Evolutionary conservation across 2,888 invertebrate genomes (phyloP).

Genomic region (Eilema caniola): DNA sequence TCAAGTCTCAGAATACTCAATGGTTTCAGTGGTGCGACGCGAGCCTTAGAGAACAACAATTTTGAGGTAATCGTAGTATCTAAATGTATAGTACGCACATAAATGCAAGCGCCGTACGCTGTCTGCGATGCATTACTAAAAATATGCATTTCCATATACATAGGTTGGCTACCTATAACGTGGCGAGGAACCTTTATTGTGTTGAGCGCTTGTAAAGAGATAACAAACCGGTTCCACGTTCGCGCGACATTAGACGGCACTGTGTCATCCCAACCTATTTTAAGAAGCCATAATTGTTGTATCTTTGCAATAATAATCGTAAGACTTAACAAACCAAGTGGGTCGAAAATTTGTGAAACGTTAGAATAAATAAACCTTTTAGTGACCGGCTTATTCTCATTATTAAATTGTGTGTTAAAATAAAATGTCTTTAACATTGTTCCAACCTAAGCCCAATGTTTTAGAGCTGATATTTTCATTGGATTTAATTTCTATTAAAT

Average conservation of each 20-base stretch:
- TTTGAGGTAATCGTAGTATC: background rate
- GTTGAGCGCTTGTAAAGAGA: background rate
- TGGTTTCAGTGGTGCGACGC: constrained; percentile 4
- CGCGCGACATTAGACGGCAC: constrained; percentile 1
- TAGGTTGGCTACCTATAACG: background rate
- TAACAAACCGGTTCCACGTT: constrained; percentile 7
- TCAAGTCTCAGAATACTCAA: background rate
- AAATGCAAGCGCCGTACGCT: background rate
- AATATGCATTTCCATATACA: too few species aligned
- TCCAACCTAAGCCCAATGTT: constrained; percentile 15
- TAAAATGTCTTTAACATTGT: constrained; percentile 10
- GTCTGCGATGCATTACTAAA: too few species aligned
- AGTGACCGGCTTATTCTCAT: constrained; percentile 8
- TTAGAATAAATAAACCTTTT: constrained; percentile 29
- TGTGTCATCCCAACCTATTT: constrained; percentile 16
- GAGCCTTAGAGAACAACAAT: background rate
- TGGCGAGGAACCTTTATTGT: constrained; percentile 1
- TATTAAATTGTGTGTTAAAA: background rate
- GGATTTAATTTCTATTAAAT: too few species aligned
- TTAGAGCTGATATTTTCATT: too few species aligned
- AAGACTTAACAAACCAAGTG: constrained; percentile 28
- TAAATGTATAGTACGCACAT: background rate
- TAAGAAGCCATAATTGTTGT: constrained; percentile 16
- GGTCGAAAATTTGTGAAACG: constrained; percentile 33
- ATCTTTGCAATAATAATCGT: constrained; percentile 14